These are phyloP conservation scores for Lamprologus ornatipinnis DNA, from an alignment of 2,113 vertebrate species.

Conservation along the genomic window DNA sequence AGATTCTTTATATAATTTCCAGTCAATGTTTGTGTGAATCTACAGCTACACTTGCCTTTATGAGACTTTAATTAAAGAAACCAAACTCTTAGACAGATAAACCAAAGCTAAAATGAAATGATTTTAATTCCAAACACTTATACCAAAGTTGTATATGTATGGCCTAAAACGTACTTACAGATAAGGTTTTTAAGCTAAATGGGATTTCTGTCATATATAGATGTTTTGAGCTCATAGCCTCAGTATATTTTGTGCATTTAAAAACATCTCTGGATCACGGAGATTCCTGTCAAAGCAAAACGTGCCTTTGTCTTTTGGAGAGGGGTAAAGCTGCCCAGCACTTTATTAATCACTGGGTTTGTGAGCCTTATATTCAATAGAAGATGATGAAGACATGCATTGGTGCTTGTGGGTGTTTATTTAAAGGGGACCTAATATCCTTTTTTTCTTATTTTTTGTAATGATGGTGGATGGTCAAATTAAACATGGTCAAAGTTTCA, in stretches of 20 bases:
- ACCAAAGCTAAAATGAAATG: background rate
- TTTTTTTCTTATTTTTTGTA: background rate
- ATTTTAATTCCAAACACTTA: background rate
- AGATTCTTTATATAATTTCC: background rate
- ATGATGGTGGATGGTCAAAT: background rate
- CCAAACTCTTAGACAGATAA: background rate
- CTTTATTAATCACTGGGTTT: background rate
- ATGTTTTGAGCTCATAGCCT: background rate
- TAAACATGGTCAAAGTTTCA: background rate
- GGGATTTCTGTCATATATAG: background rate
- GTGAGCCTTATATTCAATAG: background rate
- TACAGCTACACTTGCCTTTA: fast-evolving
- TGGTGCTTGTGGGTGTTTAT: background rate
- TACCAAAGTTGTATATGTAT: background rate
- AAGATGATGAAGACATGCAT: background rate
- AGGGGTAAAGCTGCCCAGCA: background rate
- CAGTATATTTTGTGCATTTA: background rate
- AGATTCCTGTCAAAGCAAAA: background rate
- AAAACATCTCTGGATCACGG: background rate
- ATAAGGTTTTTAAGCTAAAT: background rate
- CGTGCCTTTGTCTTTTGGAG: background rate
- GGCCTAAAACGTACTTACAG: background rate
- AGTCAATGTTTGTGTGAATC: background rate
- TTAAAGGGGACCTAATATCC: background rate
- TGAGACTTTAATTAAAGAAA: background rate